Evolutionary conservation across 2,888 invertebrate genomes (phyloP), one percentile per base, ranked within the genome.

Genomic region (Lasioglossum villosulum): DNA sequence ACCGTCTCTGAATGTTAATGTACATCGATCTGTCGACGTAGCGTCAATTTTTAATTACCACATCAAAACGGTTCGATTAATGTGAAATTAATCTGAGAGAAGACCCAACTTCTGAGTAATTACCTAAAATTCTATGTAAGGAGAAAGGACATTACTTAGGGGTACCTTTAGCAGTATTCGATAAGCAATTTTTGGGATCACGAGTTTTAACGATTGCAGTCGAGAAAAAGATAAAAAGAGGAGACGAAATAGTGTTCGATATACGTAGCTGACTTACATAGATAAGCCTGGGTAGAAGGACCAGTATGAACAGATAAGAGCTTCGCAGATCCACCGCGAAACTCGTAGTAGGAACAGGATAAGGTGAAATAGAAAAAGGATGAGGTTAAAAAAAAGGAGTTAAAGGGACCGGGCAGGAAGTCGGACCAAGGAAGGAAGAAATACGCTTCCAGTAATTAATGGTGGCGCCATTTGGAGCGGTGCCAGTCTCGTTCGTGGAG

Each of bases 401-500:
- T 73, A 56, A 75, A 66, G 80, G 56, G 56, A 68, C 42, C 45
- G 70, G 75, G 80, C 75, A 75, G 77, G 77, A 74, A 79, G 74
- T 59, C 34, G 45, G 30, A 79, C 77, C 75, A 56, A 34, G 79
- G 81, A 83, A 87, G 82, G 84, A 83, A 78, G 86, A 89, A 89
- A 86, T 89, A 91, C 91, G 90, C 84, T 85, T 89, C 89, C 84
- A 89, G 93, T 94, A 94, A 94, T 94, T 94, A 94, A 94, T 94
- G 92, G 92, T 87, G 86, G 88, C 73, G 89, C 90, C 90, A 90
- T 91, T 93, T 94, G 94, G 93, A 90, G 77, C 82, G 78, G 80
- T 77, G 93, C 94, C 94, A 94, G 92, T 84, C 86, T 82, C 83
- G 74, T 63, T 52, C 75, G 82, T 85, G 88, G 45, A 0, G 39